phyloP scores from a whole-genome alignment of 2,113 vertebrate species.

The Salvelinus sp. region DNA sequence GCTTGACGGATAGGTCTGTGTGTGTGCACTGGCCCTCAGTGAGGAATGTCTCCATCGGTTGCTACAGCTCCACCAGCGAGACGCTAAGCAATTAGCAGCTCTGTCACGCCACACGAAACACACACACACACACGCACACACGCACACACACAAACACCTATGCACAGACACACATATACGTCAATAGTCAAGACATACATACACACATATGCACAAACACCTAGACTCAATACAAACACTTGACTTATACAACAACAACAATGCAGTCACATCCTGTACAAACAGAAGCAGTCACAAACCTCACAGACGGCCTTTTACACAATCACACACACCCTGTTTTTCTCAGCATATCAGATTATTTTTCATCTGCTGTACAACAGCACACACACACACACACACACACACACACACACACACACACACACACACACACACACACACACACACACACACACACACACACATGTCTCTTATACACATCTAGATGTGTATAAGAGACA shows the following conservation, averaged over 20 bases:
- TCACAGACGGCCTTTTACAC: constrained; percentile 10
- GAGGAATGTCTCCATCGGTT: constrained; percentile 44
- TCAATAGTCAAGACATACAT: neutral
- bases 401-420: no score
- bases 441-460: no score
- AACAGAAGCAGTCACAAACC: constrained; percentile 1
- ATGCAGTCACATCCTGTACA: neutral
- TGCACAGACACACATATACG: neutral
- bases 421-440: no score
- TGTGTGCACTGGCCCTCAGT: constrained; percentile 56
- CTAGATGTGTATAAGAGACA: no score
- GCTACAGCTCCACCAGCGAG: constrained; percentile 16
- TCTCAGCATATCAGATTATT: neutral
- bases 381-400: no score
- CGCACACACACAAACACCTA: neutral
- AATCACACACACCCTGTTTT: neutral
- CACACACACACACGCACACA: constrained; percentile 8
- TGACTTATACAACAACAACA: neutral
- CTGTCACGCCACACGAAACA: constrained; percentile 16
- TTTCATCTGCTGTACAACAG: neutral
- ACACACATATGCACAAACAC: neutral
- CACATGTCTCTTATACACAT: no score
- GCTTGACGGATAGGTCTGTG: constrained; percentile 72
- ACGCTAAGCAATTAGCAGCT: constrained; percentile 30
- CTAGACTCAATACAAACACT: neutral